Base-by-base conservation (phyloP, 2,113 vertebrate genomes). In the Platysteira castanea region DNA sequence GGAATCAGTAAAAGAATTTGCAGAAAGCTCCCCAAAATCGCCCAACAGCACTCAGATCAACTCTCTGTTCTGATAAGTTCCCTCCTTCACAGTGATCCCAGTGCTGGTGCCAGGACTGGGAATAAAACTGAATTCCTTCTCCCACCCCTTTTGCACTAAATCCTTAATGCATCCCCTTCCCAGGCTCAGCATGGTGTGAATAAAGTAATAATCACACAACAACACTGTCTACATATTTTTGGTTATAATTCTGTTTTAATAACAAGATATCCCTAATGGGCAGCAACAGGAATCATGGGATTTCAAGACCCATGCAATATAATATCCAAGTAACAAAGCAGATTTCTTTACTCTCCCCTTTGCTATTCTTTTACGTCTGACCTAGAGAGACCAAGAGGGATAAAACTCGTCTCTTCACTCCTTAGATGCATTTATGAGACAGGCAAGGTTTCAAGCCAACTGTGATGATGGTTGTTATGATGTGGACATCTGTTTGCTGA, bases 401-500 rank as follows among this genome's bases (percentile, higher is more conserved):
- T 26, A 87, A 77, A 96, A 83, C 33, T 35, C 0, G 0, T 73
- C 59, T 56, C 59, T 77, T 73, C 9, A 13, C 39, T 49, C 31
- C 75, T 79, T 47, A 64, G 33, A 86, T 16, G 39, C 15, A 46
- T 65, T 85, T 68, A 64, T 3, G 11, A 74, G 67, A 65, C 61
- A 88, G 61, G 71, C 26, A 46, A 54, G 0, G 1, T 87, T 80
- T 87, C 56, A 63, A 78, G 81, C 90, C 90, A 96, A 84, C 73
- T 81, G 70, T 28, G 57, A 89, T 70, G 63, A 91, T 53, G 84
- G 39, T 3, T 85, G n/a, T 47, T 69, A 57, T 21, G 68, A 81
- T 64, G 74, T 73, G 87, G 95, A 89, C 89, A 96, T 93, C 90
- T 95, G 95, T 60, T 96, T 93, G 91, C 89, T 92, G 81, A 82